Conservation (phyloP, 2,888 invertebrate species). For the Glaucopsyche alexis region DNA sequence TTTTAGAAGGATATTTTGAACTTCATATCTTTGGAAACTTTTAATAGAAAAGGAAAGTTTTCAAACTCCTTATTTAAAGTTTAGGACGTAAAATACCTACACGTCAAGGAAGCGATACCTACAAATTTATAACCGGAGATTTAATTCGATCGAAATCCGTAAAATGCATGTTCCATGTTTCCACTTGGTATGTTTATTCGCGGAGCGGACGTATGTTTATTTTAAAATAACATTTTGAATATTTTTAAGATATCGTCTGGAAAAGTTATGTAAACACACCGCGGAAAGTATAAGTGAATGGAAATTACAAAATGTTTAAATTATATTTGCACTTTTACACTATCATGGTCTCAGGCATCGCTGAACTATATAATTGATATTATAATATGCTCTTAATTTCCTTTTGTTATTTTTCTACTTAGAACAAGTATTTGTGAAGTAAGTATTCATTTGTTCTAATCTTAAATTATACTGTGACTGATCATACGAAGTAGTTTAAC, state of each 20-base stretch:
- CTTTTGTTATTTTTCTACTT: no score
- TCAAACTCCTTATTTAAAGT: neutral
- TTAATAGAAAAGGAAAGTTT: neutral
- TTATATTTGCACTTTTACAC: no score
- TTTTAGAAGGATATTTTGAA: no score
- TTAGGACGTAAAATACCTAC: neutral
- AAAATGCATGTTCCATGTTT: constrained; percentile 36
- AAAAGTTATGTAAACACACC: constrained; percentile 28
- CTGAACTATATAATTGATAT: no score
- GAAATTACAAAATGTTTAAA: no score
- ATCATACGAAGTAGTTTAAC: no score
- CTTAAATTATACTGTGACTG: no score
- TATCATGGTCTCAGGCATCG: no score
- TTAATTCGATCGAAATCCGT: constrained; percentile 37
- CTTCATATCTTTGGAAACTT: neutral
- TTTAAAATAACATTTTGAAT: constrained; percentile 38
- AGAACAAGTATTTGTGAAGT: no score
- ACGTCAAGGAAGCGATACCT: constrained; percentile 37
- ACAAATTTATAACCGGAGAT: constrained; percentile 39
- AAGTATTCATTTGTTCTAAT: no score
- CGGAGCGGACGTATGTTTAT: constrained; percentile 40
- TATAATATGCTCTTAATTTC: no score
- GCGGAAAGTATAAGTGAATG: neutral
- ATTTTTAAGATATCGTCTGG: constrained; percentile 35
- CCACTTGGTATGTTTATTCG: constrained; percentile 38